Evolutionary conservation across 2,888 invertebrate genomes (phyloP).

Genomic region (Heliconius cydno): DNA sequence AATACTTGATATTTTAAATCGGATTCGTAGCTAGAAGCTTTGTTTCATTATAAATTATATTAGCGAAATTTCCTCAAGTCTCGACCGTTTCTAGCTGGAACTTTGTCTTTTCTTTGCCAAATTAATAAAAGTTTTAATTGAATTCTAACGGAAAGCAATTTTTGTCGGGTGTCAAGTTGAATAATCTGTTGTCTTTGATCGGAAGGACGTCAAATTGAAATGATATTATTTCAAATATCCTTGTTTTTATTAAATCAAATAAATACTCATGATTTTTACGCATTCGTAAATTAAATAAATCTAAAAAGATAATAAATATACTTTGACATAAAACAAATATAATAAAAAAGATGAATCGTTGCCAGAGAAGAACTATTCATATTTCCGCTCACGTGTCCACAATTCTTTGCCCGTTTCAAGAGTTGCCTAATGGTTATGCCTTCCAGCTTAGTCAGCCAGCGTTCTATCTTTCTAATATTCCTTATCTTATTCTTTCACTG

Average conservation of each 20-base stretch:
- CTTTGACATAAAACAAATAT: conserved; percentile 18
- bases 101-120: conserved; percentile 73
- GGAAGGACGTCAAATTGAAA: conserved; percentile 25
- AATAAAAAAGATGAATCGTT: conserved; percentile 44
- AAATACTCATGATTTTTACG: background rate
- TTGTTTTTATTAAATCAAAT: background rate
- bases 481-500: conserved; percentile 26
- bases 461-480: conserved; percentile 34
- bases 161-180: conserved; percentile 58
- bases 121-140: conserved; percentile 83
- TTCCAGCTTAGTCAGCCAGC: conserved; percentile 32
- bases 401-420: conserved; percentile 39
- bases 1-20: conserved; percentile 40
- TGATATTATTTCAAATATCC: conserved; percentile 5
- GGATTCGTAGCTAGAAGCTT: conserved; percentile 52
- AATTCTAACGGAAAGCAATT: conserved; percentile 73
- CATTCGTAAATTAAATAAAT: background rate
- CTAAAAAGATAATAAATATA: background rate
- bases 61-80: conserved; percentile 71
- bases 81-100: conserved; percentile 65
- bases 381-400: conserved; percentile 49
- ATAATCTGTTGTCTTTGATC: conserved; percentile 47
- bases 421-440: conserved; percentile 33
- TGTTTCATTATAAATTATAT: conserved; percentile 75
- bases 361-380: conserved; percentile 37